Base-by-base conservation (phyloP, 2,797 vertebrate genomes). In the Tenualosa ilisha region DNA sequence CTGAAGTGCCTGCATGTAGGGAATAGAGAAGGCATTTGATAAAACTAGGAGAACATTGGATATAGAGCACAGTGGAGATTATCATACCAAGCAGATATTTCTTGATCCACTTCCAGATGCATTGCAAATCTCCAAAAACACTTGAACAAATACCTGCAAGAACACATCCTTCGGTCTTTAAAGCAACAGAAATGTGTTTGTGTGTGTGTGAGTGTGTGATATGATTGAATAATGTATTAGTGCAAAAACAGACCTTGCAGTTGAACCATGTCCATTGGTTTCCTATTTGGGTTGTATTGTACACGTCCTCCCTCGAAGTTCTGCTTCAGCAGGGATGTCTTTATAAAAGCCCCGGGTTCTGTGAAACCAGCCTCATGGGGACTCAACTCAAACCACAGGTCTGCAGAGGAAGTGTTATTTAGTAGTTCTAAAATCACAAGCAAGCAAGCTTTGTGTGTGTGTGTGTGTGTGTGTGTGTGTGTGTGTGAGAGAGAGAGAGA, bases 191-290 rank as follows among this genome's bases (percentile, higher is more conserved):
- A 15, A 53, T 68, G 26, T 37, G 12, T 31, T 0, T 68, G 63
- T 68, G 11, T 5, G 63, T 31, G 26, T 13, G 26, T 26, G 24
- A 0, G 11, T 12, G 61, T 3, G 26, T 12, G 2, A 3, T 63
- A 2, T 24, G 7, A 2, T 13, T 53, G 51, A 31, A 31, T 31
- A 31, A 31, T 31, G 31, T 31, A 1, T 31, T 31, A 31, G 31
- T 24, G n/a, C 6, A 22, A 20, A 56, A 63, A 63, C 1, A 72
- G 40, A 72, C 65, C 65, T 72, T 72, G 65, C 26, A 72, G 26
- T 17, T 72, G 12, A 37, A 72, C 65, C 65, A 72, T 72, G 65
- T 72, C 65, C 65, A 72, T 72, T 72, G 65, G 65, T 12, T 37
- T 72, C 15, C 26, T 72, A 3, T 72, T 15, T 72, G 26, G 26